Evolutionary conservation across 2,888 invertebrate species (phyloP).

Genomic region (Blastobasis lacticolella): DNA sequence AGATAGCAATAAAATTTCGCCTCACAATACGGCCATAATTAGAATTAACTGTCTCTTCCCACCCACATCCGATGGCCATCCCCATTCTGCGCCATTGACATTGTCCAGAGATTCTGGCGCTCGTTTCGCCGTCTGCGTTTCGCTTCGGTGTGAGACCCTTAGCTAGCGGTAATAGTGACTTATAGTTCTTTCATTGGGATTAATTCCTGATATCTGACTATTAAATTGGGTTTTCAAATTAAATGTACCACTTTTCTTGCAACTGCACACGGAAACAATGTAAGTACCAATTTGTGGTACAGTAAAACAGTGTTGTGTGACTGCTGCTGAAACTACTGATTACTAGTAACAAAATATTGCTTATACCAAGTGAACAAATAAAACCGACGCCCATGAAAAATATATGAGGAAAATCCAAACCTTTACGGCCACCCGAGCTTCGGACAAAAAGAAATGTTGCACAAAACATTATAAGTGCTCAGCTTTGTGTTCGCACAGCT

Average conservation of each 20-base stretch:
- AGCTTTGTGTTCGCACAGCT: constrained; percentile 21
- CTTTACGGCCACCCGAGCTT: constrained; percentile 3
- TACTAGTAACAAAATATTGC: too few species aligned
- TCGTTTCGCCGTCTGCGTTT: constrained; percentile 9
- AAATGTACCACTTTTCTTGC: neutral
- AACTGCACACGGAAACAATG: too few species aligned
- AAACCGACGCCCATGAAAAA: neutral
- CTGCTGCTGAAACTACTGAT: too few species aligned
- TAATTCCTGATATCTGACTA: constrained; percentile 17
- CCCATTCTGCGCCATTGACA: constrained; percentile 46
- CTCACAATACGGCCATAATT: constrained; percentile 67
- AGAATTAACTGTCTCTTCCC: constrained; percentile 71
- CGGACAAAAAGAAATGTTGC: constrained; percentile 12
- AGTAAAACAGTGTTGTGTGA: too few species aligned
- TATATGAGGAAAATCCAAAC: constrained; percentile 5
- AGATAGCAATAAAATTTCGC: constrained; percentile 70
- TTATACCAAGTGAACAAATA: neutral
- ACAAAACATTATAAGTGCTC: constrained; percentile 13
- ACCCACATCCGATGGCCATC: constrained; percentile 58
- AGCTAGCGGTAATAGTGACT: constrained; percentile 26
- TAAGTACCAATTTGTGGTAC: too few species aligned
- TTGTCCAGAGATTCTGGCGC: constrained; percentile 29
- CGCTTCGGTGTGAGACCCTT: neutral
- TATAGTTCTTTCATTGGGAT: constrained; percentile 33
- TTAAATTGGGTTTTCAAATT: constrained; percentile 5